A percentile compares a stretch with the other conserved stretches of the same genome.
These are phyloP conservation scores for Clarias macrocephalus DNA, from an alignment of 2,113 vertebrate genomes.

Conservation along the genomic window DNA sequence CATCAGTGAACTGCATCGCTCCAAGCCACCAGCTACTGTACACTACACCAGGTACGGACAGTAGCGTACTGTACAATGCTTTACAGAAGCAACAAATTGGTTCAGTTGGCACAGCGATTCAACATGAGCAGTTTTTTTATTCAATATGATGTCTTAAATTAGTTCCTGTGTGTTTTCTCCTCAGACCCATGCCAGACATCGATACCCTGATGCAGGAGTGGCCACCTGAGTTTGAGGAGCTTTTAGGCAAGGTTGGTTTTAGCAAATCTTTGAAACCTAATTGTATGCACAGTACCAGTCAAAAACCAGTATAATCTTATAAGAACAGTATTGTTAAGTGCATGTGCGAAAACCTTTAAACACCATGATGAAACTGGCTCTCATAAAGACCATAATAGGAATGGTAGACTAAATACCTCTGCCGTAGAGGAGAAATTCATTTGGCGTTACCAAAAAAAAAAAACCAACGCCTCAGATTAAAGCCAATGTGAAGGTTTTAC, in stretches of 20 bases:
- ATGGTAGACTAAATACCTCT: too few species aligned
- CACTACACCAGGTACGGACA: constrained; percentile 77
- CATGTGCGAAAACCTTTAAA: too few species aligned
- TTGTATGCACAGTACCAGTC: too few species aligned
- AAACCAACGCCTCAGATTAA: too few species aligned
- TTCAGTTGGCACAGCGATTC: not conserved
- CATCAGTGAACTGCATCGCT: constrained; percentile 61
- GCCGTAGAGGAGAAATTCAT: too few species aligned
- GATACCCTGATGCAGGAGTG: constrained; percentile 96
- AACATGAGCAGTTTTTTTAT: constrained; percentile 5
- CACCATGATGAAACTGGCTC: too few species aligned
- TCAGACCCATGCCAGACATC: constrained; percentile 88
- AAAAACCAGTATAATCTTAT: too few species aligned
- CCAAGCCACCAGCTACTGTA: constrained; percentile 77
- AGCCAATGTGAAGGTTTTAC: too few species aligned
- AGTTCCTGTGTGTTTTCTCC: not conserved
- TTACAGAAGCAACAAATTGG: not conserved
- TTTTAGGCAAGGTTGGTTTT: constrained; percentile 79
- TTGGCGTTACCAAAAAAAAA: too few species aligned
- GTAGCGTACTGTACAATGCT: not conserved
- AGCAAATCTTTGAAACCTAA: not conserved
- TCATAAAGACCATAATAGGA: too few species aligned
- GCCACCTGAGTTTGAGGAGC: constrained; percentile 89
- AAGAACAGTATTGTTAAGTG: too few species aligned
- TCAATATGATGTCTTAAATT: not conserved